Evolutionary conservation across 2,113 vertebrate species (phyloP).

Genomic region (Gorilla gorilla): DNA sequence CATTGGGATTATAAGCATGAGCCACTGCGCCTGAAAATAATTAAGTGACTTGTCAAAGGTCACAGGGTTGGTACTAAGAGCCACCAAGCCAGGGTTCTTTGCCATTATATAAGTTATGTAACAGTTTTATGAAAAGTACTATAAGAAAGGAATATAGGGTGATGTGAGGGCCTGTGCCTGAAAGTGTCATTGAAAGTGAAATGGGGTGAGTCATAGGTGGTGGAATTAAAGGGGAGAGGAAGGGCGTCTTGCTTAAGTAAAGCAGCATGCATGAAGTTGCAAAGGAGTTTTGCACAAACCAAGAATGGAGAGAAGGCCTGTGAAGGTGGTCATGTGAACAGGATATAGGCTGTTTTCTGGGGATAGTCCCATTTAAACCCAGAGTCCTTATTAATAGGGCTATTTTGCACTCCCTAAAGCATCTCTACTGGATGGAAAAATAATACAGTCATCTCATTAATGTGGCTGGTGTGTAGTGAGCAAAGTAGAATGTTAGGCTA

Average conservation of each 20-base stretch:
- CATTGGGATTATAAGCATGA: too few relatives aligned
- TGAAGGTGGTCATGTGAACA: not conserved
- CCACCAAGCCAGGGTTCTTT: not conserved
- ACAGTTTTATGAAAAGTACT: not conserved
- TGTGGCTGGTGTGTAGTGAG: too few relatives aligned
- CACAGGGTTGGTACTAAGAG: not conserved
- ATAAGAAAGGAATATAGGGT: not conserved
- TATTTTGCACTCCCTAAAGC: too few relatives aligned
- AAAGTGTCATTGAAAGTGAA: not conserved
- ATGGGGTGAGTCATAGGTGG: not conserved
- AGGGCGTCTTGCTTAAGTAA: not conserved
- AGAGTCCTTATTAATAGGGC: too few relatives aligned
- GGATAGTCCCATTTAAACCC: not conserved
- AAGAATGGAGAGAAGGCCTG: not conserved
- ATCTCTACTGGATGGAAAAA: too few relatives aligned
- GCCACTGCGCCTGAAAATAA: too few relatives aligned
- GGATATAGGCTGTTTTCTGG: not conserved
- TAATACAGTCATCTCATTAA: too few relatives aligned
- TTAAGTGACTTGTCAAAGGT: not conserved
- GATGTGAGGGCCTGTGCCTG: fast-evolving
- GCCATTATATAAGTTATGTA: not conserved
- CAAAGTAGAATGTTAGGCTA: too few relatives aligned
- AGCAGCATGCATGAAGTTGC: not conserved
- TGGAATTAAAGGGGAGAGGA: not conserved
- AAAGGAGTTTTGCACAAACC: not conserved